Evolutionary conservation across 2,113 vertebrate species (phyloP).

Genomic region (Tursiops truncatus): DNA sequence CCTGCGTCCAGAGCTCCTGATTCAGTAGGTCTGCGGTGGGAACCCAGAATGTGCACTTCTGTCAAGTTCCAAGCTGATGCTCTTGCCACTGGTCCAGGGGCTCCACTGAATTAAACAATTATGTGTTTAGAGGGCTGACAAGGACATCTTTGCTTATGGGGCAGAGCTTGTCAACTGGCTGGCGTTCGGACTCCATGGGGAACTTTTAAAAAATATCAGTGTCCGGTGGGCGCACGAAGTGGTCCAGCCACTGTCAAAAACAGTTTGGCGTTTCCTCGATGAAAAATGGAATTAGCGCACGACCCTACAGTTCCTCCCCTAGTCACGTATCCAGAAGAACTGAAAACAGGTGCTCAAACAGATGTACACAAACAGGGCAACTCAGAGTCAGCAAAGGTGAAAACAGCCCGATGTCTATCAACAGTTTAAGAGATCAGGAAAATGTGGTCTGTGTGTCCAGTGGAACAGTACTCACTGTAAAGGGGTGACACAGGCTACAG

Average conservation of each 20-base stretch:
- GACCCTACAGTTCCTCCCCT: too few relatives aligned
- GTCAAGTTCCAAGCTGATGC: accelerated
- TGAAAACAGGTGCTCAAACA: neutral
- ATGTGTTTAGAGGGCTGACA: neutral
- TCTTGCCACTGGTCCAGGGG: neutral
- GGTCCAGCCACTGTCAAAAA: neutral
- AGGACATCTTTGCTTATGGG: accelerated
- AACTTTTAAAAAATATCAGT: neutral
- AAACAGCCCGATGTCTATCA: neutral
- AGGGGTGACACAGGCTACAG: neutral
- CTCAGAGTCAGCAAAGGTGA: neutral
- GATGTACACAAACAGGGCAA: too few relatives aligned
- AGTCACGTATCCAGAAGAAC: neutral
- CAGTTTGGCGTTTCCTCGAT: neutral
- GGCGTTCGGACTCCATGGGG: accelerated
- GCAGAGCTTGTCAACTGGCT: neutral
- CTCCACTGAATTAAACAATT: neutral
- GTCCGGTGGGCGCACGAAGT: neutral
- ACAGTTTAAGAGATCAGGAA: neutral
- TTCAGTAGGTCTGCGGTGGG: too few relatives aligned
- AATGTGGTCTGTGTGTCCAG: neutral
- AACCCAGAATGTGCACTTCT: neutral
- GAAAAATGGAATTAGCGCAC: neutral
- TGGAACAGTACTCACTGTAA: neutral
- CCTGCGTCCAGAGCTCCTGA: neutral